Base-by-base conservation (phyloP, 2,888 invertebrate species). In the Parochlus steinenii region DNA sequence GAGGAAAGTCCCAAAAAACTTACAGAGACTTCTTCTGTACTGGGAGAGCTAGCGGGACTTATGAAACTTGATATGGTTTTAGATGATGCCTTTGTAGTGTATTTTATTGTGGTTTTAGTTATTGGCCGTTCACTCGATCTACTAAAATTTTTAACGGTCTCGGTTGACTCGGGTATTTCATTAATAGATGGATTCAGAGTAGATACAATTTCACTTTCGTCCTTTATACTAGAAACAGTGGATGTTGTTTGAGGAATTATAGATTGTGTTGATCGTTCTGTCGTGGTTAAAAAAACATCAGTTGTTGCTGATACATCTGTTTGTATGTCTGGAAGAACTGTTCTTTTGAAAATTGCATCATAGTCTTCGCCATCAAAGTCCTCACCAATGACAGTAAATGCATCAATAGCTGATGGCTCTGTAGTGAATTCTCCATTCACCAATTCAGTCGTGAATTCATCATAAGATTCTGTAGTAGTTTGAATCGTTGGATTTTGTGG, bases 351-450 rank as follows among this genome's bases (percentile, higher is more conserved):
- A 28, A 14, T 10, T 15, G 20, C 28, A 4, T 4, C 6, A 2
- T 30, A 12, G n/a, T 28, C 28, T 14, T 28, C 25, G 11, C 8
- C 15, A 8, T 33, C 26, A 18, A 19, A 8, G 15, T 33, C 33
- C 19, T 33, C 33, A 11, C 33, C 33, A 10, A 33, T 33, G 6
- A 33, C 31, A 6, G 31, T 31, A 11, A 31, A 31, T 5, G 19
- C 7, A 14, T 28, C 28, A 14, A 34, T 28, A 5, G 28, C 17
- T 28, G 6, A 28, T 19, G 17, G n/a, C 7, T 30, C 27, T 12
- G 10, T 14, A 12, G 3, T 17, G 20, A 8, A 12, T 30, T 19
- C 19, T 19, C 18, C 14, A 12, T n/a, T 28, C 20, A 19, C 19
- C 20, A 14, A 17, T 30, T 16, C 12, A 12, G 18, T 19, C 30